Base-by-base conservation (phyloP, 2,797 vertebrate species). In the Anguilla obscura region DNA sequence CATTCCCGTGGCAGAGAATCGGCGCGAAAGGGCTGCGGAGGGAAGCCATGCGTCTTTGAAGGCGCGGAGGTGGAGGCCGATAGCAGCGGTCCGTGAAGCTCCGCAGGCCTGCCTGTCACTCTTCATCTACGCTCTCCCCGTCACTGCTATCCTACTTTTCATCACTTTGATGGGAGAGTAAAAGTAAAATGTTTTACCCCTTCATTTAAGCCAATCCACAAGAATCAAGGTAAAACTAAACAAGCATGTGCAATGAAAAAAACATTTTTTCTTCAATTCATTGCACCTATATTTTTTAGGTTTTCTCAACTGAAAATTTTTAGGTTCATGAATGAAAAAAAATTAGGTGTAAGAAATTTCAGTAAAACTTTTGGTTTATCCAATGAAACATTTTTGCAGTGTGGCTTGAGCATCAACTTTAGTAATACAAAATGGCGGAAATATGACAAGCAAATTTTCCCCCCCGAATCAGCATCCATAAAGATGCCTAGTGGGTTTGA, bases 51-150 rank as follows among this genome's bases (percentile, higher is more conserved):
- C 60, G 50, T 87, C 87, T 16, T 3, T 87, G 85, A 87, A 88
- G 85, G 84, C 45, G 88, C 86, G 85, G 89, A 21, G 74, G 63
- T 14, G 85, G 27, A 76, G 88, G 87, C 82, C 54, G n/a, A 87
- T 0, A 84, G 48, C 30, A 40, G 36, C n/a, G 16, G 48, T 66
- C 88, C 85, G 89, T 86, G 85, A 90, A 87, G 91, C 90, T 12
- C n/a, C 84, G 9, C 2, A 85, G 87, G 86, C 54, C 66, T 27
- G 24, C 80, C 84, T 83, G 84, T 90, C 89, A 76, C 21, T 63
- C 36, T 88, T 80, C 79, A 85, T 85, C 74, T 86, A 90, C 88
- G 91, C 90, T 85, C 4, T 74, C 9, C 21, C 48, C 40, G 27
- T 83, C 71, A 82, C 21, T 33, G 12, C 45, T 27, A 18, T 14